Conservation (phyloP, 2,113 vertebrate species). For the Strix uralensis region DNA sequence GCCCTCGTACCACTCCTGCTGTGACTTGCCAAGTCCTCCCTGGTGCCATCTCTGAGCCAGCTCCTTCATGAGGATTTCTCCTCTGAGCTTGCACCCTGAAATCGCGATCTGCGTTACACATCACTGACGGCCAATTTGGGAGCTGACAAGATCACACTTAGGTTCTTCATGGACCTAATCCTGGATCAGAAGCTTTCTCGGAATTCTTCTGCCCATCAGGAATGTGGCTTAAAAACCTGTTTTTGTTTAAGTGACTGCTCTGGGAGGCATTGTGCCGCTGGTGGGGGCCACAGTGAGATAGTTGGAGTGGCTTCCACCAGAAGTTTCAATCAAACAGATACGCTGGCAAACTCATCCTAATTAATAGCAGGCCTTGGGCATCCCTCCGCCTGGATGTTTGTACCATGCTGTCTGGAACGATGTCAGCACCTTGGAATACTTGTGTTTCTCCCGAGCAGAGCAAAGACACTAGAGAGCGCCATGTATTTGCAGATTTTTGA, state of each 20-base stretch:
- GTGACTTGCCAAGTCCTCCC: neutral
- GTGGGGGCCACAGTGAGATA: neutral
- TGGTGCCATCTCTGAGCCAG: neutral
- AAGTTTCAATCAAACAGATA: neutral
- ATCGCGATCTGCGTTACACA: fast-evolving
- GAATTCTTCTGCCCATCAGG: neutral
- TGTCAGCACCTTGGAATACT: neutral
- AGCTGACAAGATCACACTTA: fast-evolving
- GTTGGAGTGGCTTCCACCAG: neutral
- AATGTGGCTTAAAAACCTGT: neutral
- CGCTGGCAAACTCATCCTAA: fast-evolving
- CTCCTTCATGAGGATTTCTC: neutral
- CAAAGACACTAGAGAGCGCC: slow-evolving; percentile 50
- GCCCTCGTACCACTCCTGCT: neutral
- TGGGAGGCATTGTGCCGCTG: neutral
- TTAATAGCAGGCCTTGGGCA: neutral
- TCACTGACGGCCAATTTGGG: fast-evolving
- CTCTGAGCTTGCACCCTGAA: neutral
- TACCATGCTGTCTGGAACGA: neutral
- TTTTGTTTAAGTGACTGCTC: neutral
- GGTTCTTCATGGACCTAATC: neutral
- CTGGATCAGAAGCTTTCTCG: neutral
- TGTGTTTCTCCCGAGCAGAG: neutral
- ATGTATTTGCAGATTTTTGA: slow-evolving; percentile 16
- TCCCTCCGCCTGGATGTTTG: neutral